Conservation (phyloP, 1,140 invertebrate species). For the Aphelinus certus region DNA sequence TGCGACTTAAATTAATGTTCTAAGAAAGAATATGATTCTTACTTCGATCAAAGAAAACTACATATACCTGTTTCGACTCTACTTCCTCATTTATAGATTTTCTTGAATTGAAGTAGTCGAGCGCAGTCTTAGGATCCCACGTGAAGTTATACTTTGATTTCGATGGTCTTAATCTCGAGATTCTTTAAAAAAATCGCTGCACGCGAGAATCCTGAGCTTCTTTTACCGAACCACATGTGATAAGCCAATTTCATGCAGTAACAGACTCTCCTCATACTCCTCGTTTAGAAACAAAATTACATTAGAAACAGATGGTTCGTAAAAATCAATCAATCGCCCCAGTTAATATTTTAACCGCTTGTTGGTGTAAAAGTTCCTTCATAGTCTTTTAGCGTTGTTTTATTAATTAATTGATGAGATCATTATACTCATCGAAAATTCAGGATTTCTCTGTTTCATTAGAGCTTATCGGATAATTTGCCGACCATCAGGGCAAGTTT, state of each 20-base stretch:
- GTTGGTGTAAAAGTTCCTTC: conserved; percentile 20
- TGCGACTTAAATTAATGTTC: background rate
- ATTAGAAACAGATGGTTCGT: no score
- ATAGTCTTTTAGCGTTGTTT: conserved; percentile 38
- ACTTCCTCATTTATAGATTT: background rate
- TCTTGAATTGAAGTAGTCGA: background rate
- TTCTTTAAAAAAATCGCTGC: conserved; percentile 9
- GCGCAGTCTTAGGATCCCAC: conserved; percentile 14
- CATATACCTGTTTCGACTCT: background rate
- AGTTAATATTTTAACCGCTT: conserved; percentile 13
- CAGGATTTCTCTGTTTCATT: conserved; percentile 14
- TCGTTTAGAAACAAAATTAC: conserved; percentile 4
- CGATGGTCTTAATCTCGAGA: conserved; percentile 23
- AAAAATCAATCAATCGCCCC: no score
- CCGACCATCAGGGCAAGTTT: conserved; percentile 22
- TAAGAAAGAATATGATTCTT: background rate
- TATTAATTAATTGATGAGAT: conserved; percentile 33
- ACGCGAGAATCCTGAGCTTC: conserved; percentile 8
- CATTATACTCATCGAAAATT: conserved; percentile 32
- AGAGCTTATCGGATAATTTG: conserved; percentile 22
- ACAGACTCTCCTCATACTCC: conserved; percentile 39
- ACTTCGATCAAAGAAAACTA: background rate
- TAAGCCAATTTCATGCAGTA: conserved; percentile 36
- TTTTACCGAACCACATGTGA: conserved; percentile 25
- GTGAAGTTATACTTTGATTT: conserved; percentile 11